Conservation (phyloP, 1,140 invertebrate genomes). For the Scaptomyza pallida region DNA sequence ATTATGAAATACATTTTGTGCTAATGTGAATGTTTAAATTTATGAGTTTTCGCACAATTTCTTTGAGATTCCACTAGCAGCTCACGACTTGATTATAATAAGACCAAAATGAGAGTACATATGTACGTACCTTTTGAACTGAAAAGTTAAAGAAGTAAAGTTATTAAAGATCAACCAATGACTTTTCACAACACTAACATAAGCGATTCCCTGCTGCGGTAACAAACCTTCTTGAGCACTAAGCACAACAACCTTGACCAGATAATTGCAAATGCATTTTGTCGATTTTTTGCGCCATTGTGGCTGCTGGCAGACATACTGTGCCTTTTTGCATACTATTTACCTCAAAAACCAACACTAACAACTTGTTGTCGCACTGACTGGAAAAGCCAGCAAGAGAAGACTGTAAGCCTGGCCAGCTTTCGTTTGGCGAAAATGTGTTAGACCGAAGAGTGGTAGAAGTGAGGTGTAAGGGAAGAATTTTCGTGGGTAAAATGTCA, state of each 20-base stretch:
- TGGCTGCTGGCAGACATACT: not conserved
- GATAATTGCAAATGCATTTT: conserved; percentile 11
- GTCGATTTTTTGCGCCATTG: not conserved
- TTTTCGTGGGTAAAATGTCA: conserved; percentile 55
- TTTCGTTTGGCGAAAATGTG: conserved; percentile 9
- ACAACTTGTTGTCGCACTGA: not conserved
- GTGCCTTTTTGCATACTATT: not conserved
- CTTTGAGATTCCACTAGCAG: too few species aligned
- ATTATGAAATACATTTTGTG: too few species aligned
- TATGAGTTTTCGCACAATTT: too few species aligned
- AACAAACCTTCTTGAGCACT: too few species aligned
- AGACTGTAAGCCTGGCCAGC: conserved; percentile 42
- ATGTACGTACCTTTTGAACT: too few species aligned
- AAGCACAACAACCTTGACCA: not conserved
- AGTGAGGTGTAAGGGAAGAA: conserved; percentile 15
- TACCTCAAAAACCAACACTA: not conserved
- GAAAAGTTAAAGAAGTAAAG: too few species aligned
- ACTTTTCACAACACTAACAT: too few species aligned
- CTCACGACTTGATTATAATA: too few species aligned
- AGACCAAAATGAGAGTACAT: too few species aligned
- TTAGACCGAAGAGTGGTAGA: conserved; percentile 13
- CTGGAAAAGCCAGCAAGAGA: conserved; percentile 5
- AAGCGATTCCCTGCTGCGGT: too few species aligned
- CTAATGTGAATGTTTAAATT: too few species aligned
- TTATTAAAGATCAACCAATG: too few species aligned